Base-by-base conservation (phyloP, 2,888 invertebrate genomes). In the Watsonalla binaria region DNA sequence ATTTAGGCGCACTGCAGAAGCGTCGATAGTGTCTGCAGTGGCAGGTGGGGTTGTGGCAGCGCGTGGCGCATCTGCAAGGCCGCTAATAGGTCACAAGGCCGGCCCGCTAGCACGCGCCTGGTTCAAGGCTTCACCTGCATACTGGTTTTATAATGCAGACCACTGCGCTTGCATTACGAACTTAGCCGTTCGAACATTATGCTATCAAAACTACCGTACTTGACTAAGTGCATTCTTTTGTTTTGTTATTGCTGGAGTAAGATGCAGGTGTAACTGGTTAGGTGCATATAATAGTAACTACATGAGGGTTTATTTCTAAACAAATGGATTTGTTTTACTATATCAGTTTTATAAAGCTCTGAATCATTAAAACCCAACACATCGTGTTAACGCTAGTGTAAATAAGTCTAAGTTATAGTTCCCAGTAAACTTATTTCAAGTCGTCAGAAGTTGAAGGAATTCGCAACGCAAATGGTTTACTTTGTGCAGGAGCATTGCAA, bases 41-140 rank as follows among this genome's bases (percentile, higher is more conserved):
- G 37, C 42, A 2, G 11, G 5, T 42, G 42, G 42, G 42, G 9
- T 42, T n/a, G 35, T 53, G 59, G 57, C 70, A 72, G 69, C 72
- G 72, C 69, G 56, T 60, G 52, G 37, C 58, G 67, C 78, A 76
- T 73, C 68, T 74, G 78, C 79, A 84, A 88, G 86, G 86, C 84
- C 84, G 71, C 66, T 69, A 73, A 88, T 88, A 87, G 88, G 89
- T 89, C 86, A 88, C 79, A 78, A 82, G 85, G 88, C 86, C 85
- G 74, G 73, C 76, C 78, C 77, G 84, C 78, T 80, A 80, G 70
- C 63, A 68, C 57, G 59, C 62, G 57, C 54, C 37, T 37, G 57
- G 71, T 68, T 76, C 84, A 84, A 84, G 82, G 84, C 61, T 70
- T 76, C 80, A 80, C 77, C 75, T 81, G 81, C 75, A 66, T 57